phyloP scores from a whole-genome alignment of 2,888 invertebrate genomes.

The Troides oblongomaculatus region DNA sequence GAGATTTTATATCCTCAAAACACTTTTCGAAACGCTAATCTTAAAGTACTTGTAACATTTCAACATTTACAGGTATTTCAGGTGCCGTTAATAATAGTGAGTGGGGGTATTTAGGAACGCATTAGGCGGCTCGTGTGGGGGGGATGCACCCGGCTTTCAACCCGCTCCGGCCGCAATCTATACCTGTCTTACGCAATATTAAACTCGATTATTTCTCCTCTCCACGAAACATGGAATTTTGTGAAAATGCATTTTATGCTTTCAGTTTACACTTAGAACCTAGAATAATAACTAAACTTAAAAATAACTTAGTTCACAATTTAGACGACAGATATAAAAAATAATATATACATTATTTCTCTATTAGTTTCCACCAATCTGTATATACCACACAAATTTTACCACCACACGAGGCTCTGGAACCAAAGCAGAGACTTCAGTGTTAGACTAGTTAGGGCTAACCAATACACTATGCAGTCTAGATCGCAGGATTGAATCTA shows the following conservation, averaged over 20 bases:
- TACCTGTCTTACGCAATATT: constrained; percentile 24
- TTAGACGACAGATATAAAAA: too few species aligned
- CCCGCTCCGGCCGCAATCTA: constrained; percentile 18
- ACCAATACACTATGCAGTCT: too few species aligned
- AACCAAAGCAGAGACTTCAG: too few species aligned
- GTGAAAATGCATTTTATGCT: constrained; percentile 7
- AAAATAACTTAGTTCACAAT: too few species aligned
- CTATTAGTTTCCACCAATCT: too few species aligned
- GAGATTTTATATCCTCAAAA: too few species aligned
- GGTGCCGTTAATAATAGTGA: constrained; percentile 12
- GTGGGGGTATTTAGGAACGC: constrained; percentile 25
- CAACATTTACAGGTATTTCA: not conserved
- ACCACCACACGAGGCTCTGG: too few species aligned
- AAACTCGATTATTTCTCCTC: constrained; percentile 13
- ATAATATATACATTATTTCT: too few species aligned
- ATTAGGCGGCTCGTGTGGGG: constrained; percentile 16
- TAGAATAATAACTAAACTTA: not conserved
- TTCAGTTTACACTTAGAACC: not conserved
- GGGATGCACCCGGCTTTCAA: constrained; percentile 18
- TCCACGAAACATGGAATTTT: constrained; percentile 6
- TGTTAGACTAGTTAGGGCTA: too few species aligned
- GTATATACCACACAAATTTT: too few species aligned
- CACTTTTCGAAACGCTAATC: too few species aligned
- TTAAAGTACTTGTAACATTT: not conserved
- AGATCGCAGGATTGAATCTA: too few species aligned